Evolutionary conservation across 2,113 vertebrate species (phyloP).

Genomic region (Hyla sarda): DNA sequence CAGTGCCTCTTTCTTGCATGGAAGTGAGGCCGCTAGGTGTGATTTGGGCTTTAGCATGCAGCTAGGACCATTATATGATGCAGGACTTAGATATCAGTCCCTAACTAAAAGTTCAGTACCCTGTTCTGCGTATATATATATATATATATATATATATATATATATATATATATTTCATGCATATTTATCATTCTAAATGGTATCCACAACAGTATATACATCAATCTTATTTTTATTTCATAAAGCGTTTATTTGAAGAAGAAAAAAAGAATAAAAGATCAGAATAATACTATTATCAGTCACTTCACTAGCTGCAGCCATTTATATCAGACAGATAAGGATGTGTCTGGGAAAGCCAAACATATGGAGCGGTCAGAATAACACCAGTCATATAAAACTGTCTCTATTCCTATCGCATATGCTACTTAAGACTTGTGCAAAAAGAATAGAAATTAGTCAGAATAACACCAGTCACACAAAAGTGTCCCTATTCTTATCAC

Average conservation of each 20-base stretch:
- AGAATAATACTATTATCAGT: neutral
- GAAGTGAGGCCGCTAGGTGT: no score
- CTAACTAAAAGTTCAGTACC: no score
- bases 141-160: no score
- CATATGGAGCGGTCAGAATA: neutral
- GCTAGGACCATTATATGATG: no score
- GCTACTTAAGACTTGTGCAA: neutral
- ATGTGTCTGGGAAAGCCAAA: neutral
- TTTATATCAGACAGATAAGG: neutral
- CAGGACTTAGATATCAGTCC: no score
- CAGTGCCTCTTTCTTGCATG: no score
- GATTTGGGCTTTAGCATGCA: no score
- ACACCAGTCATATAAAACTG: neutral
- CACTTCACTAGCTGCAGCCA: neutral
- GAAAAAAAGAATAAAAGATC: neutral
- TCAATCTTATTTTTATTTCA: neutral
- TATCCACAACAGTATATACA: neutral
- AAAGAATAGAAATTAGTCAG: neutral
- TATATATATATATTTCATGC: no score
- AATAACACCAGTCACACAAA: no score
- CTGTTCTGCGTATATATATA: no score
- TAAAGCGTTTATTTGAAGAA: neutral
- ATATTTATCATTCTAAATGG: neutral
- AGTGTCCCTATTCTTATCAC: no score
- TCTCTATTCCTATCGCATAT: neutral